These are phyloP conservation scores for Aspidapion aeneum DNA, from an alignment of 2,888 invertebrate species.

Conservation along the genomic window DNA sequence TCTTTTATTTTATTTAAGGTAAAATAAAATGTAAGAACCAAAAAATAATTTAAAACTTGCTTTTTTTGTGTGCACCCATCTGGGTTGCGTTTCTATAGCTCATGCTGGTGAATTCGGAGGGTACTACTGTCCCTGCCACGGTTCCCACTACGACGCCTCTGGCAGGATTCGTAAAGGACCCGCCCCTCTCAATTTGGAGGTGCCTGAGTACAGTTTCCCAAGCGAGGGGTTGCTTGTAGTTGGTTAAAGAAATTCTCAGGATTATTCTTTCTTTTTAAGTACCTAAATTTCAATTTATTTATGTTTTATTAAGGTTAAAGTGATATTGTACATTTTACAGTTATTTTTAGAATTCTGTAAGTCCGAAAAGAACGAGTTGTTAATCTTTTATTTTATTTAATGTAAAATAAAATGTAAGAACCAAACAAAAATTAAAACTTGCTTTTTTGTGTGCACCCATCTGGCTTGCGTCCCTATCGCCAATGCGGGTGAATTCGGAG, in stretches of 20 bases:
- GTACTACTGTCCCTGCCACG: slow-evolving; percentile 99
- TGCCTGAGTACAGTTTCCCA: slow-evolving; percentile 76
- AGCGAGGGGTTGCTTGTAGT: slow-evolving; percentile 69
- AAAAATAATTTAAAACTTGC: too few relatives aligned
- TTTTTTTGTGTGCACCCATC: slow-evolving; percentile 96
- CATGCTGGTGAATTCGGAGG: slow-evolving; percentile 94
- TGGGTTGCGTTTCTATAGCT: slow-evolving; percentile 97
- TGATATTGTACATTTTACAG: too few relatives aligned
- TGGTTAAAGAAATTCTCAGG: slow-evolving; percentile 72
- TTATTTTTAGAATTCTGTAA: too few relatives aligned
- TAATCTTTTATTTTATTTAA: too few relatives aligned
- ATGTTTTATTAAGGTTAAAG: too few relatives aligned
- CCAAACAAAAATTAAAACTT: too few relatives aligned
- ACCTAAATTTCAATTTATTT: too few relatives aligned
- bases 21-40: too few relatives aligned
- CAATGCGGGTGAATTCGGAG: slow-evolving; percentile 90
- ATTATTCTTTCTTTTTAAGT: too few relatives aligned
- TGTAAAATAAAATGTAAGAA: too few relatives aligned
- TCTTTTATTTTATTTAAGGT: not conserved
- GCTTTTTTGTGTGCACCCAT: slow-evolving; percentile 98
- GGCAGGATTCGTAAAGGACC: slow-evolving; percentile 98
- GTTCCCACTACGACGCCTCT: slow-evolving; percentile 98
- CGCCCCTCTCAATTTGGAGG: slow-evolving; percentile 92
- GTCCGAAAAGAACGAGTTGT: too few relatives aligned
- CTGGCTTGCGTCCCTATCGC: slow-evolving; percentile 97